Evolutionary conservation across 2,888 invertebrate species (phyloP).

Genomic region (Vanessa cardui): DNA sequence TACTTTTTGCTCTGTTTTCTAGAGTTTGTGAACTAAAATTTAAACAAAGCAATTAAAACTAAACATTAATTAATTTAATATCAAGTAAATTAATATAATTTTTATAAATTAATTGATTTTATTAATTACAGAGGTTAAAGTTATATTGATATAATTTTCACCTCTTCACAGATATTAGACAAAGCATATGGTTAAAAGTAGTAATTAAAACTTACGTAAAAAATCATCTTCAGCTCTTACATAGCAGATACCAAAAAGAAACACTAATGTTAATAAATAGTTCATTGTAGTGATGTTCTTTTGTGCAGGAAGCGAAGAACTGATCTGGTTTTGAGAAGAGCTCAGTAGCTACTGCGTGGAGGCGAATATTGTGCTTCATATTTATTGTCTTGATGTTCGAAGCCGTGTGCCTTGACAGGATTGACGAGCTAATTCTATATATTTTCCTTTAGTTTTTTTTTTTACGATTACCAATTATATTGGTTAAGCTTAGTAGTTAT

Average conservation of each 20-base stretch:
- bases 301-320: slow-evolving; percentile 23
- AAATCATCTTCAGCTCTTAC: slow-evolving; percentile 51
- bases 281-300: slow-evolving; percentile 50
- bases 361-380: slow-evolving; percentile 50
- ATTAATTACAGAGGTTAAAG: too few relatives aligned
- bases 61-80: too few relatives aligned
- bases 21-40: too few relatives aligned
- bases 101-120: too few relatives aligned
- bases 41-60: too few relatives aligned
- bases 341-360: slow-evolving; percentile 59
- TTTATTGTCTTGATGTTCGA: slow-evolving; percentile 52
- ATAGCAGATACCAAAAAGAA: slow-evolving; percentile 49
- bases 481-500: neutral
- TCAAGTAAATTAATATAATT: too few relatives aligned
- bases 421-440: slow-evolving; percentile 8
- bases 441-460: slow-evolving; percentile 14
- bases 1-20: too few relatives aligned
- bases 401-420: slow-evolving; percentile 32
- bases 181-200: neutral
- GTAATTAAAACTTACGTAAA: slow-evolving; percentile 60
- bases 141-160: too few relatives aligned
- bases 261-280: slow-evolving; percentile 51
- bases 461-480: neutral
- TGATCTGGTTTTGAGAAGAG: slow-evolving; percentile 53
- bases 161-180: too few relatives aligned